phyloP scores from a whole-genome alignment of 2,113 vertebrate genomes.

The Grallaria varia region DNA sequence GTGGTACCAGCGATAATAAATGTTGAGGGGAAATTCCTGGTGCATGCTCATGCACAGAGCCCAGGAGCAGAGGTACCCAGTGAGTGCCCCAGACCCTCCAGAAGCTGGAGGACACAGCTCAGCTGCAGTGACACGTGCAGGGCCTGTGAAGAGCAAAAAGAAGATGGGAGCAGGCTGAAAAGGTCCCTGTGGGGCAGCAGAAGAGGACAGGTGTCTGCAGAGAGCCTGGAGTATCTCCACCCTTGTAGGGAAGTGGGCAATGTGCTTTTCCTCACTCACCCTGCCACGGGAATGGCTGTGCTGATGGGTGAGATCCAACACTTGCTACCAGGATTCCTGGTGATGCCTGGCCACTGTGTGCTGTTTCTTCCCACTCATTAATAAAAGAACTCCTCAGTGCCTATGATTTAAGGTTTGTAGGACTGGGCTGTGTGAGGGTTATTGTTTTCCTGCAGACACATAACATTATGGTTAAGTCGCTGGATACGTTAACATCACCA shows the following conservation, averaged over 20 bases:
- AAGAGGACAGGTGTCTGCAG: rapidly evolving
- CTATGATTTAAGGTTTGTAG: not conserved
- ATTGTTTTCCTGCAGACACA: slow-evolving; percentile 46
- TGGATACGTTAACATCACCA: slow-evolving; percentile 26
- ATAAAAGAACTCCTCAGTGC: not conserved
- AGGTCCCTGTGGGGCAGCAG: not conserved
- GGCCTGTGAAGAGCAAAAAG: not conserved
- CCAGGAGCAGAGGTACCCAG: not conserved
- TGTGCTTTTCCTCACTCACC: not conserved
- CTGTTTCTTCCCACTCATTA: not conserved
- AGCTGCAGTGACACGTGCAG: not conserved
- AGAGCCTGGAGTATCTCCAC: not conserved
- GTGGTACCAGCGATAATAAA: slow-evolving; percentile 53
- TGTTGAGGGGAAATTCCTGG: not conserved
- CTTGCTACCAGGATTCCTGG: not conserved
- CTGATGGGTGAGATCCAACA: not conserved
- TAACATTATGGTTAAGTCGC: slow-evolving; percentile 15
- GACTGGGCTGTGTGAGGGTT: not conserved
- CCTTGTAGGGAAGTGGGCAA: not conserved
- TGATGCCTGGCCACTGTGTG: not conserved
- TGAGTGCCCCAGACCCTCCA: not conserved
- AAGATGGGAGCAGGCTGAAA: not conserved
- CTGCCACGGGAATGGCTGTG: not conserved
- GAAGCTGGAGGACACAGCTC: not conserved
- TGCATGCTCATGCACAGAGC: not conserved